Percentiles rank a stretch among this genome's conserved stretches.
Evolutionary conservation across 2,888 invertebrate genomes (phyloP).

Genomic region (Pachymerium ferrugineum): DNA sequence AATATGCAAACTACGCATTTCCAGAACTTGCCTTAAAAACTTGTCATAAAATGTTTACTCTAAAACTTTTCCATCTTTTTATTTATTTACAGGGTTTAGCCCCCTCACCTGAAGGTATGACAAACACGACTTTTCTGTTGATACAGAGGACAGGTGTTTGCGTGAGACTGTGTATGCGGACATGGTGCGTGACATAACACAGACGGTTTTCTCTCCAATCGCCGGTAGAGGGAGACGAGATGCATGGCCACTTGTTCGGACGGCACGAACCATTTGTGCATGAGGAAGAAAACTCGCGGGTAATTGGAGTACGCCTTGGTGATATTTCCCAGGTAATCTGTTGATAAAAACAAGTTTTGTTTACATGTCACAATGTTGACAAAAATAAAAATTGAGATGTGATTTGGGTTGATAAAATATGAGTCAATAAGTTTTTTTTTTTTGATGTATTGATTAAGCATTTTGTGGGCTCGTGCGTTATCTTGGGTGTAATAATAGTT

Average conservation of each 20-base stretch:
- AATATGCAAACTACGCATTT: too few species aligned
- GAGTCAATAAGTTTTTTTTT: too few species aligned
- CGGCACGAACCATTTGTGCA: conserved; percentile 52
- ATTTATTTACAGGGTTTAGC: background rate
- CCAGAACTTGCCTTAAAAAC: too few species aligned
- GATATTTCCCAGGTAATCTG: conserved; percentile 45
- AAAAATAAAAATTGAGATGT: background rate
- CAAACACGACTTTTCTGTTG: conserved; percentile 41
- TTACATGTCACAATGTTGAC: background rate
- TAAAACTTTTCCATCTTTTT: too few species aligned
- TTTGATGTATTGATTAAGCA: too few species aligned
- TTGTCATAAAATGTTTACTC: too few species aligned
- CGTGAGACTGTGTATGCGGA: conserved; percentile 36
- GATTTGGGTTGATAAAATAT: background rate
- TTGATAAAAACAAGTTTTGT: conserved; percentile 30
- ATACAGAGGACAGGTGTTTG: conserved; percentile 38
- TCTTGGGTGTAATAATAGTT: too few species aligned
- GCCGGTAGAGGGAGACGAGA: conserved; percentile 42
- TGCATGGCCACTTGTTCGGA: conserved; percentile 48
- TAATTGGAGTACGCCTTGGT: conserved; percentile 44
- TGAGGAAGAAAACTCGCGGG: conserved; percentile 49
- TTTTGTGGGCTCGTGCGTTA: too few species aligned
- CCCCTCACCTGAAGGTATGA: conserved; percentile 42
- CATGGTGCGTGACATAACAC: conserved; percentile 36
- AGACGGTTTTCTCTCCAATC: conserved; percentile 25